Evolutionary conservation across 2,888 invertebrate species (phyloP), one percentile per base, ranked within the genome.

Genomic region (Drosophila borealis): DNA sequence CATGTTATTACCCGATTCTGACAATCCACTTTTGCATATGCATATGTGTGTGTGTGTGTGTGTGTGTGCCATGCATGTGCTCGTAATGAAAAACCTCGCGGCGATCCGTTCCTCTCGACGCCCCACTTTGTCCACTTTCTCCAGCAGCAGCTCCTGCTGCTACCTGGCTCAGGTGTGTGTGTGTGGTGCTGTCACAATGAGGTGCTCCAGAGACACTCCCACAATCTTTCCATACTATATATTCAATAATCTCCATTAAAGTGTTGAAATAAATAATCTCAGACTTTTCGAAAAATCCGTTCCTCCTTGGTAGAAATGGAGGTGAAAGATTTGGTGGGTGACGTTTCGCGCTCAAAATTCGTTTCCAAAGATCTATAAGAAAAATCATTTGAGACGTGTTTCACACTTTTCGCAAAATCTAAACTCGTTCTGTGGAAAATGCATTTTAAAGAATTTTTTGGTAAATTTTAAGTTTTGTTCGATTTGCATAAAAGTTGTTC

Each of bases 121-220:
- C 14, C 21, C 53, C 63, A 78, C 44, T 59, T 65, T 45, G 48
- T 25, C 50, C 63, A 83, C 83, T 83, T 83, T 83, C 88, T 73
- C 80, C 44, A n/a, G 17, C 41, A 45, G 53, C 66, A 17, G 17
- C 17, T 17, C 17, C 17, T 59, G 39, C 70, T 9, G n/a, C 17
- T 8, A n/a, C 29, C 34, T 37, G 29, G 21, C 46, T 65, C 13
- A 17, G 17, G 17, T 17, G 17, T 17, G 17, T 17, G 17, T 17
- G 17, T 17, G 17, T 19, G 19, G 3, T 11, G 17, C 33, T 36
- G 25, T 17, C 17, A 17, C 17, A 33, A 46, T 25, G 39, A 11
- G 56, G 45, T 54, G 68, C 33, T 37, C 11, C 36, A 46, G 17
- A 42, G 63, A 62, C 54, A 51, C 69, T 51, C 68, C 68, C 45